Evolutionary conservation across 2,888 invertebrate species (phyloP), one percentile per base, ranked within the genome.

Genomic region (Archips crataeganus): DNA sequence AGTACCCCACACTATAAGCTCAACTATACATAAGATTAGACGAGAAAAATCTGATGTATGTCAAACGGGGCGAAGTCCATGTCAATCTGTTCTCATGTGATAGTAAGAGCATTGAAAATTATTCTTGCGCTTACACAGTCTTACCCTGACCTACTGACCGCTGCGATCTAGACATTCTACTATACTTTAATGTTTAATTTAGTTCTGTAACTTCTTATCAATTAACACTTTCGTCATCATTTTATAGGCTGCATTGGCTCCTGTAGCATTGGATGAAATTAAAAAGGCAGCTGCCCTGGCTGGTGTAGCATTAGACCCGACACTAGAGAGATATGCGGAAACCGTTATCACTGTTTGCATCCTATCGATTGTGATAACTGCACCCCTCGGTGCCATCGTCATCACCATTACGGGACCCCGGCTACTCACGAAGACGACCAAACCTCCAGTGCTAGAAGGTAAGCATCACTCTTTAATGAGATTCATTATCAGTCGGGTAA

Each of bases 281-380:
- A 87, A 89, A 45, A 92, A 92, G 76, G 84, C 84, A 81, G 83
- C 87, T 2, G 88, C 85, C 13, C 80, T 80, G 0, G 87, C 87
- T 62, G 86, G 81, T 73, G 84, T 81, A 63, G 87, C 82, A 0
- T 13, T 72, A 10, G 78, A 87, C 60, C 95, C 95, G 0, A 87
- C 91, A 1, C 95, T 96, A 51, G 86, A 95, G 60, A 88, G 90
- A 10, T 96, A 96, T 85, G 98, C 97, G 0, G 95, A 96, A 74
- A 96, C 95, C 65, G 96, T 98, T 34, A 94, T 98, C 82, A 97
- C 97, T 71, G 91, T 97, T 71, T 97, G 97, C 84, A 96, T 98
- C 36, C 91, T 98, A 76, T 98, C 98, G 32, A 98, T 98, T 77
- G 95, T 98, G 39, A 90, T 98, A 75, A 98, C 98, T 0, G 98